These are phyloP conservation scores for Pharmacophagus antenor DNA, from an alignment of 2,888 invertebrate species.

Conservation along the genomic window DNA sequence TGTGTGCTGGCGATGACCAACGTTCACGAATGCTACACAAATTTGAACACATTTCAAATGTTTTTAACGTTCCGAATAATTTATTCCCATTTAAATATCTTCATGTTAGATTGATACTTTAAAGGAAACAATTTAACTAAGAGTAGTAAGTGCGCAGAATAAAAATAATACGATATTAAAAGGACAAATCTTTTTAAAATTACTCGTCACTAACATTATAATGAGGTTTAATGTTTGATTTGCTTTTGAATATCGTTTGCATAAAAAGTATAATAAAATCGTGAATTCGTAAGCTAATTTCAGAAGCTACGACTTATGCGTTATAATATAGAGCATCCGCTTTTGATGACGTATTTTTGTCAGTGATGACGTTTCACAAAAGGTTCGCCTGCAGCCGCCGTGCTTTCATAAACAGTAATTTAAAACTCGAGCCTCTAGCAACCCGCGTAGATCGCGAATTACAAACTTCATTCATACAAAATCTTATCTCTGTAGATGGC, in stretches of 20 bases:
- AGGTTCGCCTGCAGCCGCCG: constrained; percentile 6
- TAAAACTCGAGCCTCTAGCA: constrained; percentile 16
- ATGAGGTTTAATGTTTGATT: background rate
- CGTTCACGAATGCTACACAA: too few species aligned
- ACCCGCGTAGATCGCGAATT: constrained; percentile 12
- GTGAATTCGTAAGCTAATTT: background rate
- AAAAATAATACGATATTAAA: too few species aligned
- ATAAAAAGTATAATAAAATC: background rate
- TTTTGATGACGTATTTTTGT: constrained; percentile 26
- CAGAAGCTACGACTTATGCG: background rate
- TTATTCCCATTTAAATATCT: too few species aligned
- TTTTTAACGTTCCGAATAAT: too few species aligned
- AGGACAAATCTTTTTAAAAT: too few species aligned
- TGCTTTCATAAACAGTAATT: constrained; percentile 19
- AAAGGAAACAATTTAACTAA: too few species aligned
- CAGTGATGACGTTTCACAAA: constrained; percentile 14
- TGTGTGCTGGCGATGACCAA: too few species aligned
- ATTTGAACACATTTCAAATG: too few species aligned
- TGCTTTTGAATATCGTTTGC: background rate
- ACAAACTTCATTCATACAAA: constrained; percentile 8
- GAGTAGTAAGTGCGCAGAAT: too few species aligned
- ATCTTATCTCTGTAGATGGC: constrained; percentile 1
- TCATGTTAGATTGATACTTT: too few species aligned
- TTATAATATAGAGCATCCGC: constrained; percentile 6
- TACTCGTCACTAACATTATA: too few species aligned